phyloP scores from a whole-genome alignment of 1,140 invertebrate genomes.

The Drosophila tani region DNA sequence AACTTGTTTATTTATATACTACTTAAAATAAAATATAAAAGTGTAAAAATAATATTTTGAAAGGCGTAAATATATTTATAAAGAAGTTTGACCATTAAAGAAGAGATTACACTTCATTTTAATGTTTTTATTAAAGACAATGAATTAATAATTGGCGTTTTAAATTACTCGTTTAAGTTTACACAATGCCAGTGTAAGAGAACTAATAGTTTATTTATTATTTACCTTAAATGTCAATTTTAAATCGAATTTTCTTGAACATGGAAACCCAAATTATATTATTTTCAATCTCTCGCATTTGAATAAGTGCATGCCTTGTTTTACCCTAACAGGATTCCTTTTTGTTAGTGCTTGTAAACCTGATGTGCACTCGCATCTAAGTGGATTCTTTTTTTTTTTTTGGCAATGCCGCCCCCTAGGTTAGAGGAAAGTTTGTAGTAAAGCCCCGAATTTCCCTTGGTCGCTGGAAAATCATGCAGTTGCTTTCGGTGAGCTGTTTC shows the following conservation, averaged over 20 bases:
- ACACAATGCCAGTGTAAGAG: no score
- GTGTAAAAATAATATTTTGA: no score
- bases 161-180: no score
- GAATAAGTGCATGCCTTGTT: constrained; percentile 8
- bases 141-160: no score
- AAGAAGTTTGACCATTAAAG: no score
- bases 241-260: not conserved
- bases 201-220: not conserved
- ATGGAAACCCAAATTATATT: not conserved
- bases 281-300: not conserved
- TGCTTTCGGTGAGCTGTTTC: constrained; percentile 48
- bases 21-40: no score
- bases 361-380: constrained; percentile 70
- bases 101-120: no score
- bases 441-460: not conserved
- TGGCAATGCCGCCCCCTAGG: constrained; percentile 35
- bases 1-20: no score
- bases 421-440: constrained; percentile 33
- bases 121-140: no score
- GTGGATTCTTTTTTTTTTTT: constrained; percentile 75
- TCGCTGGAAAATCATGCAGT: constrained; percentile 46
- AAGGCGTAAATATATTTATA: no score
- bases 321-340: constrained; percentile 5
- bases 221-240: not conserved
- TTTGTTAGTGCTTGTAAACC: constrained; percentile 37